Conservation (phyloP, 2,888 invertebrate genomes). For the Brachynemurus nebulosus region DNA sequence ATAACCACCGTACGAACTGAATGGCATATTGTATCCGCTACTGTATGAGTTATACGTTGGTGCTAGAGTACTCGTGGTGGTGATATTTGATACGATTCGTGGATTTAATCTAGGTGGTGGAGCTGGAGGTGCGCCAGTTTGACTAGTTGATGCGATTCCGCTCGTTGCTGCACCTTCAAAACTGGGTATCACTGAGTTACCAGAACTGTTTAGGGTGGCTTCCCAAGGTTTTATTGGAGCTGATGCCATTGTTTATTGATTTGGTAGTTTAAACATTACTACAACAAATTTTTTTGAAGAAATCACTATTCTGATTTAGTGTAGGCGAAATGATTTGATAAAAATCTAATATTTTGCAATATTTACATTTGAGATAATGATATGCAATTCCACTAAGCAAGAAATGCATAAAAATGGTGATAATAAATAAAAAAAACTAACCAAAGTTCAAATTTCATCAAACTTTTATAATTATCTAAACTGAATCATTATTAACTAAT, state of each 20-base stretch:
- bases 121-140: neutral
- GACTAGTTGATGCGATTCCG: conserved; percentile 5
- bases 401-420: no score
- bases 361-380: no score
- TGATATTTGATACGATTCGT: neutral
- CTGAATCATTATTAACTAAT: no score
- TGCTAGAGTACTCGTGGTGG: neutral
- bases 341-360: no score
- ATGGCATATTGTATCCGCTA: neutral
- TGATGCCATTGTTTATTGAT: neutral
- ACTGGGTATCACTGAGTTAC: conserved; percentile 16
- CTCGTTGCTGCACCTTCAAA: conserved; percentile 15
- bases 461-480: no score
- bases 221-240: conserved; percentile 28
- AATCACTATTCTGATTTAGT: no score
- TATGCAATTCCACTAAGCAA: no score
- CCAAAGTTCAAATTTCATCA: no score
- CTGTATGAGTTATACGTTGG: neutral
- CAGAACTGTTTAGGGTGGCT: conserved; percentile 13
- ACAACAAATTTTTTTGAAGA: no score
- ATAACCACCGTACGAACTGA: conserved; percentile 9
- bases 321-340: no score
- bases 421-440: no score
- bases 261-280: no score
- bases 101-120: conserved; percentile 6